Base-by-base conservation (phyloP, 2,797 vertebrate species). In the Alectoris magna region DNA sequence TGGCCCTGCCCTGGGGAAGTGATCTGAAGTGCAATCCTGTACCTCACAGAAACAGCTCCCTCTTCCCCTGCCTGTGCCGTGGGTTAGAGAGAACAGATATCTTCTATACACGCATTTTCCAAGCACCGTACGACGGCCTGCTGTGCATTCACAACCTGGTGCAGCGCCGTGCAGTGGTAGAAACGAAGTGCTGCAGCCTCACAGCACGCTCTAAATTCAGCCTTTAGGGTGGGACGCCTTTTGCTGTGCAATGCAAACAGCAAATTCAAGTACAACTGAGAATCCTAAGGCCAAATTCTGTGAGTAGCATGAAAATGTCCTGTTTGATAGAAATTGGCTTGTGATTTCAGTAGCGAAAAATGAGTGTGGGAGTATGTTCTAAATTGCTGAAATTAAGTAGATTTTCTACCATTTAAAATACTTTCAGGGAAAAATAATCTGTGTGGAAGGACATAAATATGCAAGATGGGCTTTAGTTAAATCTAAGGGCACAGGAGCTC, bases 1-100 rank as follows among this genome's bases (percentile, higher is more conserved):
- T 0, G 2, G 24, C 22, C 8, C 19, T 23, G 17, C 2, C 7
- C 2, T 0, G 2, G n/a, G 41, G 36, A 41, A 77, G 13, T 0
- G 23, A 56, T 21, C 16, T 29, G 60, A 68, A 38, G 9, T 4
- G 17, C 11, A 0, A 2, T 31, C 13, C 4, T 3, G 3, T 15
- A 3, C 5, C 38, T 58, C 1, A 0, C 44, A 23, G 22, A 69
- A 86, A 29, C 21, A 55, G 14, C 27, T 86, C 23, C 14, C 1
- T 36, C 27, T 53, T 21, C 11, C 53, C 41, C 38, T 43, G 3
- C 24, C 23, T n/a, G 4, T 9, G 13, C 5, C 26, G 19, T 2
- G 27, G 39, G 2, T 26, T 4, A n/a, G 6, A 9, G 18, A 80
- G 6, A 74, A 1, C 0, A 4, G 6, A 8, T 5, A 22, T 41